phyloP scores from a whole-genome alignment of 1,140 invertebrate species.

The Steinernema khuongi region DNA sequence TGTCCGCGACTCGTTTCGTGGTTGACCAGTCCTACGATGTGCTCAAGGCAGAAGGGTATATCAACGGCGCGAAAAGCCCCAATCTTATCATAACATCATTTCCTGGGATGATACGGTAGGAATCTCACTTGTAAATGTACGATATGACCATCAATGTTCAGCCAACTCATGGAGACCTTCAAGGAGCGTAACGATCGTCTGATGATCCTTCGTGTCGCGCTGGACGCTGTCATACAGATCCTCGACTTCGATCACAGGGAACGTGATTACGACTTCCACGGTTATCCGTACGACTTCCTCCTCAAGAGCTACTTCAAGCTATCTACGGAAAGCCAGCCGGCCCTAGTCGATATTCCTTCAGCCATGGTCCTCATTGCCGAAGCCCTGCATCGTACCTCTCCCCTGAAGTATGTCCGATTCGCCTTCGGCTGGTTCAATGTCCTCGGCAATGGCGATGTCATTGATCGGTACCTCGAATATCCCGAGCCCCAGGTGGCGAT shows the following conservation, averaged over 20 bases:
- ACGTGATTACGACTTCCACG: neutral
- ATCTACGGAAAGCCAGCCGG: neutral
- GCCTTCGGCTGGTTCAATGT: constrained; percentile 96
- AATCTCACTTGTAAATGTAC: too few relatives aligned
- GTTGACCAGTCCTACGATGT: neutral
- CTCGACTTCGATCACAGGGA: constrained; percentile 72
- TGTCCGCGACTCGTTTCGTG: neutral
- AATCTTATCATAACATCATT: too few relatives aligned
- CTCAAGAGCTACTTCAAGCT: neutral
- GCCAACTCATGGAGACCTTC: neutral
- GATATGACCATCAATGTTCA: constrained; percentile 83
- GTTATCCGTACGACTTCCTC: neutral
- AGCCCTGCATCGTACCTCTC: constrained; percentile 33
- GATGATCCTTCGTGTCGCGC: constrained; percentile 64
- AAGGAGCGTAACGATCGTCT: neutral
- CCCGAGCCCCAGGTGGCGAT: constrained; percentile 52
- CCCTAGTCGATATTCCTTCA: neutral
- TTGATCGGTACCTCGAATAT: constrained; percentile 60
- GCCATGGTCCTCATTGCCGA: constrained; percentile 64
- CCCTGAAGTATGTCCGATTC: constrained; percentile 71
- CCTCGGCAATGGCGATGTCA: constrained; percentile 83
- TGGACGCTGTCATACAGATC: constrained; percentile 82
- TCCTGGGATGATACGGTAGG: too few relatives aligned
- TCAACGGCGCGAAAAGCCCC: too few relatives aligned
- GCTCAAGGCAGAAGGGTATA: too few relatives aligned